A percentile compares a stretch with the other conserved stretches of the same genome.
phyloP scores from a whole-genome alignment of 2,888 invertebrate genomes.

The Desoria tigrina region DNA sequence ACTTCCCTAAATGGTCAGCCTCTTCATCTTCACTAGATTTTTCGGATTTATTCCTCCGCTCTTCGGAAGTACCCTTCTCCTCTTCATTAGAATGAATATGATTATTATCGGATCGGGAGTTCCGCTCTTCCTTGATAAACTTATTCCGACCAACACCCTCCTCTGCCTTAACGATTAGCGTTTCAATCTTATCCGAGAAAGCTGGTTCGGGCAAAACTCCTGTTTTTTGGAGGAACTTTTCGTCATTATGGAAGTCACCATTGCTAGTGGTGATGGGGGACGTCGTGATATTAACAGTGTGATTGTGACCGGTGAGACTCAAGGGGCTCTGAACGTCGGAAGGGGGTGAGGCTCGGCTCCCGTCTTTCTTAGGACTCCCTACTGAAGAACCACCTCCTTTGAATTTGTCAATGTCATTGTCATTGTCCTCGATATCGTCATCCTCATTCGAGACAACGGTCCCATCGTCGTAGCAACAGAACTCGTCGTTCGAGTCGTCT shows the following conservation, averaged over 20 bases:
- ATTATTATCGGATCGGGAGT: neutral
- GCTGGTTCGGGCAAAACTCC: neutral
- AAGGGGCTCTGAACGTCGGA: neutral
- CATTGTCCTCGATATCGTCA: conserved; percentile 14
- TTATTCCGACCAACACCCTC: neutral
- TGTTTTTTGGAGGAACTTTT: neutral
- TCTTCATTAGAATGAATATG: too few species aligned
- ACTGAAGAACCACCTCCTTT: neutral
- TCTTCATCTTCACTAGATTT: neutral
- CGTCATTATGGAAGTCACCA: neutral
- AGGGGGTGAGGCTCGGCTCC: neutral
- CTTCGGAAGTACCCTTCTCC: neutral
- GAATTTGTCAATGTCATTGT: neutral
- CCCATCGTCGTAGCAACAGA: conserved; percentile 53
- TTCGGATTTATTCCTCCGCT: neutral
- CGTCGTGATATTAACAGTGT: neutral
- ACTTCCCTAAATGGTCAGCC: conserved; percentile 21
- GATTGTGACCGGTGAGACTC: neutral
- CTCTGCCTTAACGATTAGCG: neutral
- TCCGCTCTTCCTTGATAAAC: neutral
- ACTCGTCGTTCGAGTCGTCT: conserved; percentile 54
- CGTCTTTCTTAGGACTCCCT: neutral
- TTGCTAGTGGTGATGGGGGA: neutral
- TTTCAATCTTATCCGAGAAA: neutral
- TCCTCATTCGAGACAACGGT: conserved; percentile 46